These are phyloP conservation scores for Miltochrista miniata DNA, from an alignment of 2,888 invertebrate species.

Conservation along the genomic window DNA sequence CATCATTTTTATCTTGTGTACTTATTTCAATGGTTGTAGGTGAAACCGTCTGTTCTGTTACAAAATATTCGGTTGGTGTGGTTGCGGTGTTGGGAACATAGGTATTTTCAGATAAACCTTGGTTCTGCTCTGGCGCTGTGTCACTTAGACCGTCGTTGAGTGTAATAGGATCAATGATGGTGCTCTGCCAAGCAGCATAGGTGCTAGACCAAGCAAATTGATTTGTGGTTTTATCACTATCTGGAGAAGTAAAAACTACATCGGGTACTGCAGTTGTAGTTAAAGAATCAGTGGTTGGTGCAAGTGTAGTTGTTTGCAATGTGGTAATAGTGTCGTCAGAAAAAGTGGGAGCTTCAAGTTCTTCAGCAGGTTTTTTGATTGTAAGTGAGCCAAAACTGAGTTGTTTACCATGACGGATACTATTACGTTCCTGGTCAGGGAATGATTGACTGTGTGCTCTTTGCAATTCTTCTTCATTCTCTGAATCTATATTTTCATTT, in stretches of 20 bases:
- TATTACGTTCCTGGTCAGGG: slow-evolving; percentile 82
- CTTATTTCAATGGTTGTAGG: slow-evolving; percentile 61
- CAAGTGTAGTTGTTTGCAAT: slow-evolving; percentile 55
- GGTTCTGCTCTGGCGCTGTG: slow-evolving; percentile 53
- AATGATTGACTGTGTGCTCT: slow-evolving; percentile 89
- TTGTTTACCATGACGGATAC: slow-evolving; percentile 70
- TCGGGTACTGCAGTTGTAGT: slow-evolving; percentile 52
- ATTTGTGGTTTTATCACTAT: slow-evolving; percentile 68
- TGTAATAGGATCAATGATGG: slow-evolving; percentile 88
- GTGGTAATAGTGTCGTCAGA: slow-evolving; percentile 57
- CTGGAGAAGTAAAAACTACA: slow-evolving; percentile 68
- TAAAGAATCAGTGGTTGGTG: slow-evolving; percentile 51
- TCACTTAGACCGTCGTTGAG: slow-evolving; percentile 87
- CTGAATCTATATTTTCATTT: slow-evolving; percentile 71
- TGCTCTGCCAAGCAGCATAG: slow-evolving; percentile 85
- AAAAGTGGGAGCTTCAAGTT: slow-evolving; percentile 70
- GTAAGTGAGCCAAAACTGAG: slow-evolving; percentile 53
- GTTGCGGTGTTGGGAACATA: slow-evolving; percentile 57
- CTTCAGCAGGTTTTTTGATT: slow-evolving; percentile 65
- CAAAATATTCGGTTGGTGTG: slow-evolving; percentile 53
- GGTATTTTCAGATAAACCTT: slow-evolving; percentile 52
- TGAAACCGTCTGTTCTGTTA: slow-evolving; percentile 60
- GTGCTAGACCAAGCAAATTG: slow-evolving; percentile 74
- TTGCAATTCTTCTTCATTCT: slow-evolving; percentile 86
- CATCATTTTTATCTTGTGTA: slow-evolving; percentile 44